Evolutionary conservation across 2,888 invertebrate species (phyloP).

Genomic region (Tetanocera ferruginea): DNA sequence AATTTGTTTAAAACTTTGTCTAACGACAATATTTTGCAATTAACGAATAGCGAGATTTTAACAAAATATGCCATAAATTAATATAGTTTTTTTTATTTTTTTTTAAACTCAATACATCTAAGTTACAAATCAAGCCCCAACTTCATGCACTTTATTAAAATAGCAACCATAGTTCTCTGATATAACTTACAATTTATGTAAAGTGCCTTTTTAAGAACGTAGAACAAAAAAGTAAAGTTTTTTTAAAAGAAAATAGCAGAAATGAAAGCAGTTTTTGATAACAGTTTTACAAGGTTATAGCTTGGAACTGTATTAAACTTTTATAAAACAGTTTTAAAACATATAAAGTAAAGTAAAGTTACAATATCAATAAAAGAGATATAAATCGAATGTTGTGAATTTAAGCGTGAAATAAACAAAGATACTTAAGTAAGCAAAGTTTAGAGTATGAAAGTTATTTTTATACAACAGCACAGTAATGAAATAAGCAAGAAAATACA

Average conservation of each 20-base stretch:
- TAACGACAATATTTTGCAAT: too few species aligned
- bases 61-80: too few species aligned
- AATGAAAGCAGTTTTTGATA: constrained; percentile 4
- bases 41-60: too few species aligned
- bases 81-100: too few species aligned
- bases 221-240: constrained; percentile 12
- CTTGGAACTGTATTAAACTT: background rate
- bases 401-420: background rate
- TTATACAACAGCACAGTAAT: constrained; percentile 17
- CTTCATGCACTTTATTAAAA: too few species aligned
- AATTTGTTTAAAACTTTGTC: too few species aligned
- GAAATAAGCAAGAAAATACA: background rate
- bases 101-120: too few species aligned
- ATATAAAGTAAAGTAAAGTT: too few species aligned
- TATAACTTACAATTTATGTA: constrained; percentile 27
- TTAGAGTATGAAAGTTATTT: background rate
- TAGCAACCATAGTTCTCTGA: too few species aligned
- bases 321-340: background rate
- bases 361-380: too few species aligned
- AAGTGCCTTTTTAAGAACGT: constrained; percentile 43
- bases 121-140: too few species aligned
- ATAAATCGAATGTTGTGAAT: background rate
- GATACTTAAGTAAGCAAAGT: background rate
- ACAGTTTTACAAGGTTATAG: constrained; percentile 14
- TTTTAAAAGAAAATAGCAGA: too few species aligned